Evolutionary conservation across 2,888 invertebrate species (phyloP).

Genomic region (Mechanitis mazaeus): DNA sequence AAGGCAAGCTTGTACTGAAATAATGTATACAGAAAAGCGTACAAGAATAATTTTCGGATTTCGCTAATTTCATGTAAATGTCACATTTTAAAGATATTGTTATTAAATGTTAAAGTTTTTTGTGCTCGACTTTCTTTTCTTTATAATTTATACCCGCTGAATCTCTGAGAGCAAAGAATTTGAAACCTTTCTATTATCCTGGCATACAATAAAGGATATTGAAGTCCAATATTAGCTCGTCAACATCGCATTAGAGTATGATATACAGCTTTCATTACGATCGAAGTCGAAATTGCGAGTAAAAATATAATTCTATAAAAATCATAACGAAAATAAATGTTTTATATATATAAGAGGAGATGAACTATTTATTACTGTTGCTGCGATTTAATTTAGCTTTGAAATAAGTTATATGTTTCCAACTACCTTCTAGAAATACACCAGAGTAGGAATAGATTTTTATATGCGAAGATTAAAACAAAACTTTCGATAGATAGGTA

Average conservation of each 20-base stretch:
- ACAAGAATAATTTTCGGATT: too few relatives aligned
- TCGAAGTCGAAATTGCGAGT: conserved; percentile 31
- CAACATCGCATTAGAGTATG: conserved; percentile 44
- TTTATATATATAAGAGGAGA: neutral
- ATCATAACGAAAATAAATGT: neutral
- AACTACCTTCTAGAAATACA: too few relatives aligned
- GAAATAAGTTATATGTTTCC: neutral
- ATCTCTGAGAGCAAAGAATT: neutral
- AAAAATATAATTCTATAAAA: conserved; percentile 3
- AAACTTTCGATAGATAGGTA: too few relatives aligned
- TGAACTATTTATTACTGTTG: neutral
- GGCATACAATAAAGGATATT: conserved; percentile 31
- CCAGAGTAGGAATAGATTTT: too few relatives aligned
- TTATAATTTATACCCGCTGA: neutral
- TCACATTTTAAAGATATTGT: too few relatives aligned
- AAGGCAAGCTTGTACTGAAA: too few relatives aligned
- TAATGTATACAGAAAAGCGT: too few relatives aligned
- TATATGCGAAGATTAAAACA: too few relatives aligned
- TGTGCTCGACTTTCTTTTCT: too few relatives aligned
- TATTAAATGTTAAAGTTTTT: too few relatives aligned
- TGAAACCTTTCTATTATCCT: neutral
- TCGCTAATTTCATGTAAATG: too few relatives aligned
- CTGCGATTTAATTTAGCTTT: neutral
- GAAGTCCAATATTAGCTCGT: conserved; percentile 39
- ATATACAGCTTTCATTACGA: conserved; percentile 40